Percentiles rank a stretch among this genome's conserved stretches.
Evolutionary conservation across 2,797 vertebrate species (phyloP).

Genomic region (Tenualosa thibaudeaui): DNA sequence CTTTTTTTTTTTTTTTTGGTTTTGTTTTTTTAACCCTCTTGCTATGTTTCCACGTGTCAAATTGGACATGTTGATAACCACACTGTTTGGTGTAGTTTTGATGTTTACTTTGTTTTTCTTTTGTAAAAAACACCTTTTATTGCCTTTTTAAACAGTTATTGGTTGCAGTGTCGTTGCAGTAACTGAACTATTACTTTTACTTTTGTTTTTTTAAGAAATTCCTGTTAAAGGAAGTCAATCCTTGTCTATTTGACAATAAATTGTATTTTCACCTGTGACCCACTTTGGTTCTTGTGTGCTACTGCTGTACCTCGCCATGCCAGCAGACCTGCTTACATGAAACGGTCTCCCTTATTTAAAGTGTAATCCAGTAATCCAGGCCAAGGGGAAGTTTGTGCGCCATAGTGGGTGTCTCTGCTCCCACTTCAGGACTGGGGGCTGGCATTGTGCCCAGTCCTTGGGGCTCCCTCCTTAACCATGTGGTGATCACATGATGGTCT

Average conservation of each 20-base stretch:
- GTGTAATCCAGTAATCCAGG: not conserved
- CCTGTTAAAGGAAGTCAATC: constrained; percentile 55
- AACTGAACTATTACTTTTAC: constrained; percentile 45
- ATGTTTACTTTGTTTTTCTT: constrained; percentile 20
- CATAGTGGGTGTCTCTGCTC: no score
- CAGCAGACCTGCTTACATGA: no score
- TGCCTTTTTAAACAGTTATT: constrained; percentile 59
- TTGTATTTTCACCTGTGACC: constrained; percentile 43
- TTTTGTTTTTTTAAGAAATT: constrained; percentile 38
- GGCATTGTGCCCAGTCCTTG: not conserved
- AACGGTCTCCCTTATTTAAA: no score
- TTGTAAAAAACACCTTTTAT: constrained; percentile 52
- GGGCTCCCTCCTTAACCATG: not conserved
- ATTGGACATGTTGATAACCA: not conserved
- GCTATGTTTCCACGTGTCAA: constrained; percentile 56
- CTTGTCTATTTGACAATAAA: constrained; percentile 74
- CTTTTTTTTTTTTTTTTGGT: constrained; percentile 46
- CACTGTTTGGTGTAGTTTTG: not conserved
- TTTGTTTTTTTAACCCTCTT: constrained; percentile 40
- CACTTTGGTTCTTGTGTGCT: not conserved
- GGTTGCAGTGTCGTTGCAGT: constrained; percentile 51
- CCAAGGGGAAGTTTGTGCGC: no score
- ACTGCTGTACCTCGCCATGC: not conserved
- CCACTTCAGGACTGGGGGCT: not conserved
- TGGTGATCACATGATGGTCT: not conserved